Evolutionary conservation across 2,113 vertebrate genomes (phyloP), one percentile per base, ranked within the genome.

Genomic region (Catharus fuscescens): DNA sequence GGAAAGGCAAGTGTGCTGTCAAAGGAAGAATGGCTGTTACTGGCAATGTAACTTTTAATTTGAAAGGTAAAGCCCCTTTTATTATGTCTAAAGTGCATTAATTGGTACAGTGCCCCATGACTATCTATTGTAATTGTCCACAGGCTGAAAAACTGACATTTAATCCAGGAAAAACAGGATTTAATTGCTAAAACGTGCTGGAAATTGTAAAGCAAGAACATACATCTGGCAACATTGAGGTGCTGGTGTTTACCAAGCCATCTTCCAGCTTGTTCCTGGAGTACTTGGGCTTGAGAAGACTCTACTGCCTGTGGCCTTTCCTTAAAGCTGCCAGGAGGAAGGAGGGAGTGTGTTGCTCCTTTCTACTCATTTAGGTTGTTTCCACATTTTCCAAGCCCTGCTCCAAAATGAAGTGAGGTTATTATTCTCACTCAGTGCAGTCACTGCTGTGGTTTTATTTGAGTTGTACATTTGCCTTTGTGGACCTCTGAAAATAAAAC

Each of bases 101-200:
- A 86, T 70, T 88, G 67, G 70, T 93, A 92, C 69, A 92, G 86
- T 36, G 31, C 38, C 67, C 86, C 69, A 12, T 64, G 79, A 74
- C 94, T 59, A 84, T 88, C 94, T 86, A 77, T 77, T 90, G 65
- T 94, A 94, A 97, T 94, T 96, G 96, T 95, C 95, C 95, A 91
- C 88, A 96, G 95, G 74, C 80, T 95, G 96, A 94, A 69, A 88
- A 97, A 95, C 32, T 9, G 61, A 96, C 66, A 81, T 78, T 42
- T 74, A 94, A 96, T 95, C 86, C 88, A 89, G 92, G 64, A 54
- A 95, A 96, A 96, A 59, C 38, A 64, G 73, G 79, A 94, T 92
- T 95, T 97, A 97, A 97, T 97, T 97, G 95, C 83, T 97, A 97
- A 98, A 98, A 97, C 77, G 94, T 91, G 77, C 91, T 96, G 95